Evolutionary conservation across 2,797 vertebrate genomes (phyloP), one percentile per base, ranked within the genome.

Genomic region (Meda fulgida): DNA sequence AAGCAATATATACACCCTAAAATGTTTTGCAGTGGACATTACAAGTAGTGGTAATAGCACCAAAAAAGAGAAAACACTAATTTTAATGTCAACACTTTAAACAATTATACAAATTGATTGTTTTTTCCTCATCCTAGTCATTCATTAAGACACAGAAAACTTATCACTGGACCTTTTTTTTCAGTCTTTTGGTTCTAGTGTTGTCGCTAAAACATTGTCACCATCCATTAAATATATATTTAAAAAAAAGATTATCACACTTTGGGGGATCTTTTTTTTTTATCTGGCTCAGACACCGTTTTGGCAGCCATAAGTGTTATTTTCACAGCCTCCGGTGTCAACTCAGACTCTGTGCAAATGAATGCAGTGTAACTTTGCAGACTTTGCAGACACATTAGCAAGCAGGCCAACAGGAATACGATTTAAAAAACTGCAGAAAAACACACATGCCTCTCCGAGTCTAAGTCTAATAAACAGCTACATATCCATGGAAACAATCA

Each of bases 341-440:
- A 85, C 87, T 90, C 88, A 86, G 84, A 91, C 86, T 84, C 82
- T 80, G 90, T 86, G 90, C 85, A 88, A 93, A 93, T 92, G 72
- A 88, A 93, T 93, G 91, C 90, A 91, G 89, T 13, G 89, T 48
- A 65, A 85, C 81, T 82, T 89, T 73, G 83, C 46, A 78, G 53
- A 85, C 81, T 81, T 89, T 70, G 83, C 48, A 78, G 48, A 78
- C 81, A 77, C 75, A 79, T 83, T 79, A 72, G 60, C 48, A 55
- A 78, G 40, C 81, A 26, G 34, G 60, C 72, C 81, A 77, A 36
- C 31, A 63, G 58, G 80, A 79, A 83, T 48, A 79, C 40, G 60
- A 85, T 71, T 75, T 75, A 63, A 36, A 55, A 81, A 75, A 76
- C 70, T 31, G 69, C 46, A 79, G 55, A 55, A 80, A 79, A 86